Percentiles rank a stretch among this genome's conserved stretches.
phyloP scores from a whole-genome alignment of 2,113 vertebrate genomes.

The Onychostruthus taczanowskii region DNA sequence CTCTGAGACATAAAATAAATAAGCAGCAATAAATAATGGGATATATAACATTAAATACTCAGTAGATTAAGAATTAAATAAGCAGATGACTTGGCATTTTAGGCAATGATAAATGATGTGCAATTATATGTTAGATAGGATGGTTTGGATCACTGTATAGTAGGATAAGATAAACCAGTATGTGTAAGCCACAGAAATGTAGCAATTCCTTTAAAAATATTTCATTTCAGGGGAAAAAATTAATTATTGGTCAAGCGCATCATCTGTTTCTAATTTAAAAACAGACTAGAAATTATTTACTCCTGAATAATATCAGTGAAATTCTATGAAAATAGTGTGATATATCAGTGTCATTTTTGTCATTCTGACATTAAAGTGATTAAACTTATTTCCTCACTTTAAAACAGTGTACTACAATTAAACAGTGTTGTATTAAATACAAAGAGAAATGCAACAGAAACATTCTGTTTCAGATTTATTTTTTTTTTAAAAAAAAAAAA shows the following conservation, averaged over 20 bases:
- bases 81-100: background rate
- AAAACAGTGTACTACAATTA: background rate
- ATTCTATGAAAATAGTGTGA: background rate
- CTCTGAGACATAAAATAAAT: background rate
- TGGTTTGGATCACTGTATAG: background rate
- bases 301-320: background rate
- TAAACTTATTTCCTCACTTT: background rate
- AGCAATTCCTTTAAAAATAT: background rate
- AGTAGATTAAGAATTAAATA: background rate
- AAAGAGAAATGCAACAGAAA: background rate
- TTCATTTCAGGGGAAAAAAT: background rate
- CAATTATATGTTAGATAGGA: background rate
- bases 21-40: background rate
- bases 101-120: background rate
- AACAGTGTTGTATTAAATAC: background rate
- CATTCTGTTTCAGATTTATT: background rate
- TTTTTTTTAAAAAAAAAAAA: too few relatives aligned
- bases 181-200: background rate
- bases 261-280: background rate
- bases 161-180: background rate
- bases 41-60: background rate
- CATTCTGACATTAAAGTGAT: background rate
- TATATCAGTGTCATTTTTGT: background rate
- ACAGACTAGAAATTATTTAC: background rate
- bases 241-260: background rate